Evolutionary conservation across 2,797 vertebrate genomes (phyloP).

Genomic region (Balearica regulorum): DNA sequence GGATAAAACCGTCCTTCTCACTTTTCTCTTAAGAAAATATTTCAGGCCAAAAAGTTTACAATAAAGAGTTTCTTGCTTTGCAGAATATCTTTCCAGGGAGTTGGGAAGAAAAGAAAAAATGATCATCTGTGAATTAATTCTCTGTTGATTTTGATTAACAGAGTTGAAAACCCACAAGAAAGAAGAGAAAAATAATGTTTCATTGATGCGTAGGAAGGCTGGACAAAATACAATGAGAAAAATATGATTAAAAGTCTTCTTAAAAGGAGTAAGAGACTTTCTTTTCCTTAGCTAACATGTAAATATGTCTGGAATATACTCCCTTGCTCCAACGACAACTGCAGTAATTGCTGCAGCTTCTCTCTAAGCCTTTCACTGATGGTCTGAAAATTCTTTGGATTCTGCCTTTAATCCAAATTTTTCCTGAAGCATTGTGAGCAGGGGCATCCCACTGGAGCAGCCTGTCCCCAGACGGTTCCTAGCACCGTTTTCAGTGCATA

Average conservation of each 20-base stretch:
- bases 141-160: not conserved
- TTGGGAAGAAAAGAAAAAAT: not conserved
- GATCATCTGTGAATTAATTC: not conserved
- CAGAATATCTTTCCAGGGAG: not conserved
- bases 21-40: not conserved
- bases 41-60: not conserved
- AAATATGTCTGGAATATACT: not conserved
- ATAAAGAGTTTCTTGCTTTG: not conserved
- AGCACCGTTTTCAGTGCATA: not conserved
- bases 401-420: not conserved
- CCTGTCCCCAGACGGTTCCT: not conserved
- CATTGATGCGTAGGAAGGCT: not conserved
- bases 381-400: not conserved
- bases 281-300: not conserved
- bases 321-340: not conserved
- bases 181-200: not conserved
- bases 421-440: not conserved
- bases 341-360: not conserved
- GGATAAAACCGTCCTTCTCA: not conserved
- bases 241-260: not conserved
- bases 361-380: not conserved
- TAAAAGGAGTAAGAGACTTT: not conserved
- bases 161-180: not conserved
- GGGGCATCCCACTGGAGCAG: not conserved
- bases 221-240: not conserved